Base-by-base conservation (phyloP, 2,797 vertebrate species). In the Pseudochirops cupreus region DNA sequence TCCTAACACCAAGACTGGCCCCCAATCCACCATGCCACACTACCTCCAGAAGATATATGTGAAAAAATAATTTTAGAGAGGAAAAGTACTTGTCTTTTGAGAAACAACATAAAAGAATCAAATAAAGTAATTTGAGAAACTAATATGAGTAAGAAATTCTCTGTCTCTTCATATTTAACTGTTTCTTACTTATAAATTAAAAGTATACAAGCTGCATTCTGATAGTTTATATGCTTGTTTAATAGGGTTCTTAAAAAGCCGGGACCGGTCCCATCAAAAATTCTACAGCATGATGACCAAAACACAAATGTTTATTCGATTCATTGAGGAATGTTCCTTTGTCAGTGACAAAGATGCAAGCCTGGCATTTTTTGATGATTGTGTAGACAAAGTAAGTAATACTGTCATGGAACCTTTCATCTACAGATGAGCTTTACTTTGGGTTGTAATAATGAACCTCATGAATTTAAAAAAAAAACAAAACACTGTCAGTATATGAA, bases 251-350 rank as follows among this genome's bases (percentile, higher is more conserved):
- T 98, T 99, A 97, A 99, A 99, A 98, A 99, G 99, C 98, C 98
- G 99, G 57, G 99, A 99, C 96, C 99, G 99, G 91, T 99, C 99
- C 50, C 99, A 99, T 98, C 99, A 99, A 98, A 99, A 99, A 98
- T 99, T 99, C 98, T 99, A 99, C 98, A 99, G 99, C 0, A 98
- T 99, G 97, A 99, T 99, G 99, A 99, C 99, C 96, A 99, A 99
- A 98, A 99, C 99, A 50, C 99, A 99, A 90, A 99, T 99, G 99
- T 99, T 99, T 97, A 99, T 99, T 98, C 99, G 99, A 57, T 99
- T 99, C 98, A 99, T 99, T 62, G 99, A 99, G 96, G 99, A 99
- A 96, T 99, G 99, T 98, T 99, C 99, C 92, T 99, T 99, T 96
- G 99, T 99, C 98, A 99, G 99, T 29, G 99, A 99, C 97, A 99